phyloP scores from a whole-genome alignment of 2,888 invertebrate species.

The Temnothorax ravouxi region DNA sequence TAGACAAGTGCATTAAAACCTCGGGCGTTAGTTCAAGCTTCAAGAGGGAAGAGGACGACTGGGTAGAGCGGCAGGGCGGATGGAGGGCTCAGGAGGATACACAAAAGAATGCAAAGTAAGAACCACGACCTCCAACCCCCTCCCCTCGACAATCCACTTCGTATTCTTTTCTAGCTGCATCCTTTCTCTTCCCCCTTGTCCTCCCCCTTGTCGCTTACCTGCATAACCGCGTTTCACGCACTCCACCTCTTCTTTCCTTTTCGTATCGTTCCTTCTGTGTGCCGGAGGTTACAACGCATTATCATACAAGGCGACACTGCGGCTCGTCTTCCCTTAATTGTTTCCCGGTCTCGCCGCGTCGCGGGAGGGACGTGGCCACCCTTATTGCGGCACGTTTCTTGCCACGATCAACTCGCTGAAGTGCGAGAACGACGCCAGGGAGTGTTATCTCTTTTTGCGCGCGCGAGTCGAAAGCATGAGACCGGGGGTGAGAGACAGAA shows the following conservation, averaged over 20 bases:
- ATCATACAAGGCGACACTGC: constrained; percentile 82
- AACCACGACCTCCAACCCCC: constrained; percentile 78
- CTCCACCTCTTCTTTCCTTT: constrained; percentile 74
- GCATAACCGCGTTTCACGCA: constrained; percentile 55
- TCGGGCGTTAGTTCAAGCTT: constrained; percentile 85
- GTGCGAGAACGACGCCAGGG: constrained; percentile 65
- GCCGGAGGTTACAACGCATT: constrained; percentile 82
- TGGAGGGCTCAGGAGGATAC: constrained; percentile 81
- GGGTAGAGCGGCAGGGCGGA: constrained; percentile 74
- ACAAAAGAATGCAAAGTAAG: constrained; percentile 86
- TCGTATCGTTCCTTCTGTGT: constrained; percentile 78
- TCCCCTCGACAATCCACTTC: constrained; percentile 50
- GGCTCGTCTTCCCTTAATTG: constrained; percentile 81
- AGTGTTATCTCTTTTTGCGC: constrained; percentile 67
- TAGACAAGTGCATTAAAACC: constrained; percentile 87
- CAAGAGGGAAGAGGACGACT: constrained; percentile 77
- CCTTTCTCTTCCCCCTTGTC: constrained; percentile 52
- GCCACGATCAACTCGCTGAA: constrained; percentile 67
- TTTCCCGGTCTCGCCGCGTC: constrained; percentile 68
- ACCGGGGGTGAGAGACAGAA: constrained; percentile 18
- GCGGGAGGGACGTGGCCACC: not conserved
- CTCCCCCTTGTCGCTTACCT: constrained; percentile 42
- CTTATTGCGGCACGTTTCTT: constrained; percentile 43
- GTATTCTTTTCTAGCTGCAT: constrained; percentile 60
- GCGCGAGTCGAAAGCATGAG: constrained; percentile 9